phyloP scores from a whole-genome alignment of 2,888 invertebrate species.

The Tolmerus cingulatus region DNA sequence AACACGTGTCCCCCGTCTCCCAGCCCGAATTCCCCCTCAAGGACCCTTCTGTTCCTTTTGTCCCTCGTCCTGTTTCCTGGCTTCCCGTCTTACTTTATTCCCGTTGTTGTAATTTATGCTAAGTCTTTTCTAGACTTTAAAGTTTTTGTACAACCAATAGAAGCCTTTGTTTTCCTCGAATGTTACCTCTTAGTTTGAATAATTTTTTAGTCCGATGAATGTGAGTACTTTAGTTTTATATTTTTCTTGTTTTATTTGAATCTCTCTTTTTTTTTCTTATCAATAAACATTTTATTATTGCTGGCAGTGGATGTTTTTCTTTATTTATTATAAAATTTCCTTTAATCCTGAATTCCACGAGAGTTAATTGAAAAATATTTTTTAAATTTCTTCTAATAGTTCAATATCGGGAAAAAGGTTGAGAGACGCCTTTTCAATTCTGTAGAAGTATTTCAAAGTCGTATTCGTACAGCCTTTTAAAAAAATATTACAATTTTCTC shows the following conservation, averaged over 20 bases:
- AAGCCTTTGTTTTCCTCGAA: not conserved
- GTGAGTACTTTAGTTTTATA: not conserved
- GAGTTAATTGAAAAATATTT: no score
- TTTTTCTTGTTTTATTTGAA: slow-evolving; percentile 6
- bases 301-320: slow-evolving; percentile 8
- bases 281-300: slow-evolving; percentile 34
- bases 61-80: not conserved
- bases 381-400: no score
- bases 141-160: not conserved
- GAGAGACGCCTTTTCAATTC: no score
- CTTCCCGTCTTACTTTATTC: not conserved
- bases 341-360: not conserved
- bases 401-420: no score
- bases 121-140: not conserved
- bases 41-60: no score
- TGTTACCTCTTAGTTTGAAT: not conserved
- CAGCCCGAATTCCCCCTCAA: not conserved
- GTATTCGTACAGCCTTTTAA: no score
- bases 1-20: not conserved
- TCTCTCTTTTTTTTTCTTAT: not conserved
- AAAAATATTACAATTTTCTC: no score
- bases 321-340: not conserved
- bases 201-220: not conserved
- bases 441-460: no score
- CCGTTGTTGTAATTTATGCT: not conserved